Base-by-base conservation (phyloP, 2,797 vertebrate genomes). In the Urosaurus nigricauda region DNA sequence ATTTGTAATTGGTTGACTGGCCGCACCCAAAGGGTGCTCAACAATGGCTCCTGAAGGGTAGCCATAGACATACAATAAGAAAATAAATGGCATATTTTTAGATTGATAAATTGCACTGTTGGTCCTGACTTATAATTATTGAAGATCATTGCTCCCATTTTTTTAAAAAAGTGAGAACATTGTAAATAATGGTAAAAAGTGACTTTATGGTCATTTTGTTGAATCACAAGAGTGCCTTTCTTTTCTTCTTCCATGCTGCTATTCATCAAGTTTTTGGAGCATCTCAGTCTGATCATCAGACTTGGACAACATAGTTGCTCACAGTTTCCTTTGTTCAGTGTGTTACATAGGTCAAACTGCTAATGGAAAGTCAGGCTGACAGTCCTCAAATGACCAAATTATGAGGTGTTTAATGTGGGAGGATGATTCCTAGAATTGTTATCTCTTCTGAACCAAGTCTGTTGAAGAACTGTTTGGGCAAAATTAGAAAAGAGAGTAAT, bases 391-490 rank as follows among this genome's bases (percentile, higher is more conserved):
- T 0, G 58, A 80, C 12, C 29, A 53, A 58, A 70, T 14, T 79
- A 74, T 87, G 65, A 40, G 71, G 47, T 0, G 35, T 19, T 2
- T 12, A 21, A 9, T 32, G 29, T 5, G 43, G 32, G 16, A 87
- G 53, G 2, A 2, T 63, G 1, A 1, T 65, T 74, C 47, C 73
- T 81, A 53, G 19, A 71, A 47, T 86, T 53, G 11, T 81, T 40
- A 29, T 26, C 7, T 77, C 73, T 92, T 81, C 87, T 88, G 75
- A 75, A 86, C 85, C 65, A 82, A 37, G 87, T 91, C 79, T 89
- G 71, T 93, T 94, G 92, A 88, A 84, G 87, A 91, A 88, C 84
- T 87, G 83, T 90, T 92, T 78, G 60, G 87, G 58, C 81, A 95
- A 93, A 92, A 95, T 95, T 92, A 95, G 92, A 94, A 51, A 51